Evolutionary conservation across 2,797 vertebrate genomes (phyloP).

Genomic region (Eulemur rubriventer): DNA sequence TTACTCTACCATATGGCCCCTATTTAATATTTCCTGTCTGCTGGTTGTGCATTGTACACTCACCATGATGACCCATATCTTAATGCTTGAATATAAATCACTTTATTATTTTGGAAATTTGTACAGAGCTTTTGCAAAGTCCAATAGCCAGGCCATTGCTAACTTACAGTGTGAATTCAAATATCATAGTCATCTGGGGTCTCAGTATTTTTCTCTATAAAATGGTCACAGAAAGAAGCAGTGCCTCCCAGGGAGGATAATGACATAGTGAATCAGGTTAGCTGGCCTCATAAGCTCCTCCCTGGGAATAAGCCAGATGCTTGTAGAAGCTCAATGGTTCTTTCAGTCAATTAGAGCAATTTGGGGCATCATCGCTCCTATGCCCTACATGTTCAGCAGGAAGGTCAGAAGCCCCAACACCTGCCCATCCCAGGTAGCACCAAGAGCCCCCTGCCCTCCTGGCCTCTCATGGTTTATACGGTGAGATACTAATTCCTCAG

Average conservation of each 20-base stretch:
- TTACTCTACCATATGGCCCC: not conserved
- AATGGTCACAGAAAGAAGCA: constrained; percentile 3
- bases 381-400: not conserved
- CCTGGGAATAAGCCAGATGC: constrained; percentile 11
- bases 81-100: constrained; percentile 20
- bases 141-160: not conserved
- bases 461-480: not conserved
- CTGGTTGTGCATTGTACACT: not conserved
- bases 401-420: not conserved
- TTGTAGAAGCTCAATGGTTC: not conserved
- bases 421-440: not conserved
- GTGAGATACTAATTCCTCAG: not conserved
- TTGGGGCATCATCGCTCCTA: not conserved
- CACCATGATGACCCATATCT: not conserved
- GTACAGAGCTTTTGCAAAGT: not conserved
- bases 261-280: not conserved
- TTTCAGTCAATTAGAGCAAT: not conserved
- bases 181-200: not conserved
- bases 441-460: not conserved
- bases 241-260: not conserved
- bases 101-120: not conserved
- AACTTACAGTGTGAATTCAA: not conserved
- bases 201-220: not conserved
- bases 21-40: not conserved
- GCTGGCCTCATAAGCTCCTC: not conserved